These are phyloP conservation scores for Clarias pachynema DNA, from an alignment of 2,797 vertebrate genomes.

Conservation along the genomic window DNA sequence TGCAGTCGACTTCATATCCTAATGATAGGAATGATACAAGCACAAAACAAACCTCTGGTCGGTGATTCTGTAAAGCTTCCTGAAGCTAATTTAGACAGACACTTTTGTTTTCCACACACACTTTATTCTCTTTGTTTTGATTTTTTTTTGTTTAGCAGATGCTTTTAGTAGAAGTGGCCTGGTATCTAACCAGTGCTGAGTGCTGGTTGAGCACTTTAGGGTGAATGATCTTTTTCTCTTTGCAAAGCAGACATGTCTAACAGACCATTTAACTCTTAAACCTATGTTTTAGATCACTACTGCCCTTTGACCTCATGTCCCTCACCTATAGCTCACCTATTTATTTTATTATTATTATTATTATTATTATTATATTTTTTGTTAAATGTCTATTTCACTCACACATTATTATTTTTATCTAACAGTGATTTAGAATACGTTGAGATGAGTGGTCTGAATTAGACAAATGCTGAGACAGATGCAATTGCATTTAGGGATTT, in stretches of 20 bases:
- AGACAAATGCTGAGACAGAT: no score
- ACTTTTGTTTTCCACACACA: neutral
- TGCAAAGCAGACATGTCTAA: neutral
- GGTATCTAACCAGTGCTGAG: no score
- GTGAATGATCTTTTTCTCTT: neutral
- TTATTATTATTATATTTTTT: neutral
- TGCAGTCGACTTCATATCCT: neutral
- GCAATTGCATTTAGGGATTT: no score
- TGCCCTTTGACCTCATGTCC: neutral
- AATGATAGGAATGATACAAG: neutral
- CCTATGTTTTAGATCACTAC: neutral
- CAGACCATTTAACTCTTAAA: neutral
- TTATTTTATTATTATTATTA: neutral
- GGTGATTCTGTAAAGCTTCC: neutral
- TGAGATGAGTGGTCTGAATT: no score
- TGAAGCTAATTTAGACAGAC: neutral
- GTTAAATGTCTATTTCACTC: no score
- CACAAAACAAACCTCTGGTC: neutral
- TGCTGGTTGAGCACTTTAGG: neutral
- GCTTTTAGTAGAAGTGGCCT: neutral
- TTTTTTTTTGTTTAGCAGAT: neutral
- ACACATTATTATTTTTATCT: no score
- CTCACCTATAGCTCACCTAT: neutral
- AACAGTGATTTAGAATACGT: no score
- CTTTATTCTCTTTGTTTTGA: neutral